Percentiles rank a stretch among this genome's conserved stretches.
Evolutionary conservation across 2,888 invertebrate genomes (phyloP).

Genomic region (Eilema griseolum): DNA sequence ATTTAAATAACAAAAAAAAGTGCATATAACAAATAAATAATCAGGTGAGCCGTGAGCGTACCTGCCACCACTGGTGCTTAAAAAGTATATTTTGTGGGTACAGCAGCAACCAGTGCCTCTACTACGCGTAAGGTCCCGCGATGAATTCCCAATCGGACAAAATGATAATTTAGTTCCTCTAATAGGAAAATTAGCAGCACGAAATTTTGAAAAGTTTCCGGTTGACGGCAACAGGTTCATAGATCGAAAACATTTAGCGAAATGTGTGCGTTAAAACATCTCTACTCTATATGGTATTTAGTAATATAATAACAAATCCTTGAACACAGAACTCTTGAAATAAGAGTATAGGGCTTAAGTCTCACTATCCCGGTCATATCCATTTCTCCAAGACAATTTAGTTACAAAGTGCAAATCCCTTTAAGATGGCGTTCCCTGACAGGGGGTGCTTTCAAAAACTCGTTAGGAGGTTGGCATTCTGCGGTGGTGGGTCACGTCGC

Average conservation of each 20-base stretch:
- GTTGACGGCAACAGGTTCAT: background rate
- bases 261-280: background rate
- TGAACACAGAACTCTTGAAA: background rate
- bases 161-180: background rate
- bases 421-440: constrained; percentile 78
- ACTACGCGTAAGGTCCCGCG: no score
- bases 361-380: constrained; percentile 55
- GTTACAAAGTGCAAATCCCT: constrained; percentile 84
- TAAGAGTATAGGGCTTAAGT: constrained; percentile 8
- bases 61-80: no score
- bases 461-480: constrained; percentile 82
- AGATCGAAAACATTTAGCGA: background rate
- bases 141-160: no score
- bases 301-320: background rate
- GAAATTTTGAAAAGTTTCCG: no score
- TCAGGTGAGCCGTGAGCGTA: no score
- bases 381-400: constrained; percentile 70
- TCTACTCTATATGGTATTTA: no score
- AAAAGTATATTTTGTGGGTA: no score
- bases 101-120: no score
- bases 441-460: constrained; percentile 82
- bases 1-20: no score
- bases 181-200: background rate
- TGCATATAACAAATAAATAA: no score
- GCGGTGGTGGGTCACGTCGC: constrained; percentile 81